Conservation (phyloP, 2,888 invertebrate genomes). For the Anaspis maculata region DNA sequence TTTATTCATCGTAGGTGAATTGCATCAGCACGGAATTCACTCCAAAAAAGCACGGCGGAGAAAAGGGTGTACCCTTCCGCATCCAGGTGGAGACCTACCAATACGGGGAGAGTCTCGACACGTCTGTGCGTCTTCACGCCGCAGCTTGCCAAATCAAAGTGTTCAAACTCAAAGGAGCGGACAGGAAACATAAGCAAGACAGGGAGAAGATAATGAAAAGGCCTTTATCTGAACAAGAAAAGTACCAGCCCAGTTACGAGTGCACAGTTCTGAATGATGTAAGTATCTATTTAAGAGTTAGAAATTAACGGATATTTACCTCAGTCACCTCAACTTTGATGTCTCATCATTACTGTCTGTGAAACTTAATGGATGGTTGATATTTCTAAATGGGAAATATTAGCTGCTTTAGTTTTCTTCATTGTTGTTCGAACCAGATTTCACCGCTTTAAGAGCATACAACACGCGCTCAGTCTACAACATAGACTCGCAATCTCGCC, state of each 20-base stretch:
- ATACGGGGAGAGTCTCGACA: constrained; percentile 45
- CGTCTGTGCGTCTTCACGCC: constrained; percentile 68
- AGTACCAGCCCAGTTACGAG: constrained; percentile 92
- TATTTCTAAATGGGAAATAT: too few species aligned
- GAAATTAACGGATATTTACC: constrained; percentile 1
- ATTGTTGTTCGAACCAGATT: constrained; percentile 11
- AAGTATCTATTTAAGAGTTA: constrained; percentile 33
- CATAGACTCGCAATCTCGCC: not conserved
- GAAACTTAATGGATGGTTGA: too few species aligned
- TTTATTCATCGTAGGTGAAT: constrained; percentile 72
- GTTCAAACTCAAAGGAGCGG: constrained; percentile 90
- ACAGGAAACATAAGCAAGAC: constrained; percentile 95
- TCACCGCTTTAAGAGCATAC: constrained; percentile 9
- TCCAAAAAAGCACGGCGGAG: constrained; percentile 95
- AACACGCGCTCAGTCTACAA: constrained; percentile 2
- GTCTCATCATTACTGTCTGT: too few species aligned
- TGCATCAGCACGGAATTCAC: constrained; percentile 98
- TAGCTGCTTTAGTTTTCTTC: constrained; percentile 3
- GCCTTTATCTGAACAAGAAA: constrained; percentile 75
- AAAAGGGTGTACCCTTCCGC: constrained; percentile 95
- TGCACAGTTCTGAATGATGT: constrained; percentile 90
- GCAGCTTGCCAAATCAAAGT: constrained; percentile 96
- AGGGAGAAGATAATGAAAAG: constrained; percentile 86
- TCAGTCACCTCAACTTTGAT: not conserved
- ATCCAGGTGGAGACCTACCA: constrained; percentile 88